Percentiles rank a stretch among this genome's conserved stretches.
These are phyloP conservation scores for Drosophila tsacasi DNA, from an alignment of 1,140 invertebrate species.

Conservation along the genomic window DNA sequence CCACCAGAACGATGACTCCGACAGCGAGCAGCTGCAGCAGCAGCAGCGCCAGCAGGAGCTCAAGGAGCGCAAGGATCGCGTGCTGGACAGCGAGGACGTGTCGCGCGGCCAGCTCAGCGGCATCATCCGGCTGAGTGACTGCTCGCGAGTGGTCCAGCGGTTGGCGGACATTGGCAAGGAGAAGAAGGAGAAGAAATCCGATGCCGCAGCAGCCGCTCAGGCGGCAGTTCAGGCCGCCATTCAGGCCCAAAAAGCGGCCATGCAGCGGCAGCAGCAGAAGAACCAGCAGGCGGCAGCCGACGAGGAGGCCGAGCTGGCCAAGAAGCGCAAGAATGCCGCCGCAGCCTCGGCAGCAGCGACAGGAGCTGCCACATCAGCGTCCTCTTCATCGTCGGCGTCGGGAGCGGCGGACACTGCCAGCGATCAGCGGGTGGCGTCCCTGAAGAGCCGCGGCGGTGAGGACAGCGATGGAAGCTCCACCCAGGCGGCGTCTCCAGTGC, in stretches of 20 bases:
- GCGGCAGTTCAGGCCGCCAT: constrained; percentile 86
- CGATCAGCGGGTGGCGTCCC: constrained; percentile 84
- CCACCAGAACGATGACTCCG: constrained; percentile 89
- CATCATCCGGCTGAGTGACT: constrained; percentile 95
- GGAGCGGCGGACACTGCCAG: constrained; percentile 39
- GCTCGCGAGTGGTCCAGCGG: constrained; percentile 94
- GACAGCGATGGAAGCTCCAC: constrained; percentile 85
- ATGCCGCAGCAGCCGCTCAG: constrained; percentile 84
- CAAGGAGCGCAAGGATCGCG: constrained; percentile 91
- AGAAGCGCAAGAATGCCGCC: constrained; percentile 93
- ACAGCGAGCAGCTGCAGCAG: constrained; percentile 87
- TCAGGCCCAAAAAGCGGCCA: constrained; percentile 85
- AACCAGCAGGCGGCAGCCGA: constrained; percentile 88
- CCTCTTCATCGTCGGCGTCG: constrained; percentile 33
- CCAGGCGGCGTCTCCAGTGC: constrained; percentile 77
- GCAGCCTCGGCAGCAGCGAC: constrained; percentile 84
- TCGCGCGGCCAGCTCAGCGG: constrained; percentile 95
- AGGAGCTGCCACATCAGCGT: constrained; percentile 16
- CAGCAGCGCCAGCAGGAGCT: constrained; percentile 87
- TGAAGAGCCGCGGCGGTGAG: constrained; percentile 85
- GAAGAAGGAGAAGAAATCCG: constrained; percentile 90
- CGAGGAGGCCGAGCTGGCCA: constrained; percentile 93
- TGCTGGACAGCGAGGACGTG: constrained; percentile 95
- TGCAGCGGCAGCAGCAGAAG: constrained; percentile 79
- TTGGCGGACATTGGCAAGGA: constrained; percentile 92